Conservation (phyloP, 2,888 invertebrate species). For the Acleris laterana region DNA sequence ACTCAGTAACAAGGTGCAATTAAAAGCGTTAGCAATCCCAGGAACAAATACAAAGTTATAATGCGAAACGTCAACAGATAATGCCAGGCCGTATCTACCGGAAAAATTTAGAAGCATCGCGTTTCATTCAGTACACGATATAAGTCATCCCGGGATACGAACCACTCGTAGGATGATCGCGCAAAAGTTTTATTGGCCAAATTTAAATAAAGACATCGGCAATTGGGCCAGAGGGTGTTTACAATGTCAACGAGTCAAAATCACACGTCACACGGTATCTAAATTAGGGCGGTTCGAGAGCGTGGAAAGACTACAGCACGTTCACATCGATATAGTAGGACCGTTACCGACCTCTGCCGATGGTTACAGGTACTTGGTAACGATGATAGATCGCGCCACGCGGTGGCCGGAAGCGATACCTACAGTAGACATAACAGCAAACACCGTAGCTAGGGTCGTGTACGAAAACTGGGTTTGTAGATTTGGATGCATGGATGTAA, state of each 20-base stretch:
- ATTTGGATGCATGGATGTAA: conserved; percentile 2
- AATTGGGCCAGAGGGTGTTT: too few relatives aligned
- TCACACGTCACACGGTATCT: too few relatives aligned
- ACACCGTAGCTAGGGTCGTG: conserved; percentile 2
- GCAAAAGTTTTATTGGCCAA: too few relatives aligned
- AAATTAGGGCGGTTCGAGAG: too few relatives aligned
- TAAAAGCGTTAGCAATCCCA: conserved; percentile 30
- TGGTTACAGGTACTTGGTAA: conserved; percentile 5
- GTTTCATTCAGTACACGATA: conserved; percentile 39
- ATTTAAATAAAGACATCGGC: too few relatives aligned
- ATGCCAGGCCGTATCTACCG: conserved; percentile 41
- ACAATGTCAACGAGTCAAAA: too few relatives aligned
- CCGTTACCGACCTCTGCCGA: background rate
- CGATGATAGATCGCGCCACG: conserved; percentile 9
- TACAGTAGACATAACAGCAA: background rate
- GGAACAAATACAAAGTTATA: conserved; percentile 25
- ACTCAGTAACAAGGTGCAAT: conserved; percentile 23
- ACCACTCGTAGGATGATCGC: too few relatives aligned
- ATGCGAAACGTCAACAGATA: conserved; percentile 39
- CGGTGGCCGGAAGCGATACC: conserved; percentile 4
- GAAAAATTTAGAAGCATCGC: conserved; percentile 34
- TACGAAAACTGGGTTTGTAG: conserved; percentile 9
- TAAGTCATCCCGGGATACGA: conserved; percentile 17
- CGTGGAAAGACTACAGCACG: too few relatives aligned
- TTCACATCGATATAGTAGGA: background rate